Evolutionary conservation across 2,888 invertebrate species (phyloP), one percentile per base, ranked within the genome.

Genomic region (Coecobrya sp.): DNA sequence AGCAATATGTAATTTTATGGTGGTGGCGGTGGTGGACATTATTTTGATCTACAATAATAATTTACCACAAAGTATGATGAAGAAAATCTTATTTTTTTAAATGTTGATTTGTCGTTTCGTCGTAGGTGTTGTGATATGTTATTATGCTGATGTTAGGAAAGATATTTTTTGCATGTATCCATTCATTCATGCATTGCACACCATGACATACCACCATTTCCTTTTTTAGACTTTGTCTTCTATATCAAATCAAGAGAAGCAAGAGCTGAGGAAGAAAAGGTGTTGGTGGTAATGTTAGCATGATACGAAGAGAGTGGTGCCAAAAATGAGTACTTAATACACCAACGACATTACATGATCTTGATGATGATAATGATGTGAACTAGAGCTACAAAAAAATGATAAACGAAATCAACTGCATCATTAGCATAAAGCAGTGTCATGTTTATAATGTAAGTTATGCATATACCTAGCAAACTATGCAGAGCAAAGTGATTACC

Each of bases 191-290:
- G 7, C 25, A 27, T 30, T 25, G 49, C 36, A 36, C n/a, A 1
- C 36, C 42, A 73, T 42, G 25, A 19, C 22, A 79, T 27, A 22
- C 22, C 45, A 36, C 13, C 81, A 88, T 76, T 88, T 92, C 92
- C 92, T 92, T 92, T 88, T 92, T 88, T 92, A 88, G 92, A 92
- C 2, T 92, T 88, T 92, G 87, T 92, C 92, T 87, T 70, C 19
- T 65, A 19, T 30, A 42, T 22, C 42, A 55, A 62, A n/a, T 52
- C 52, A 52, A 52, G 52, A 52, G 52, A 62, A 19, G 82, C 36
- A 36, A 36, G 2, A 7, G 36, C 36, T 4, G 30, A 19, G 19
- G 30, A 19, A 36, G 27, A 30, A 45, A n/a, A 42, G 8, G 84
- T 82, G 82, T 65, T 65, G 65, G 65, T 65, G 19, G 55, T 27